Conservation (phyloP, 2,797 vertebrate species). For the Smutsia gigantea region DNA sequence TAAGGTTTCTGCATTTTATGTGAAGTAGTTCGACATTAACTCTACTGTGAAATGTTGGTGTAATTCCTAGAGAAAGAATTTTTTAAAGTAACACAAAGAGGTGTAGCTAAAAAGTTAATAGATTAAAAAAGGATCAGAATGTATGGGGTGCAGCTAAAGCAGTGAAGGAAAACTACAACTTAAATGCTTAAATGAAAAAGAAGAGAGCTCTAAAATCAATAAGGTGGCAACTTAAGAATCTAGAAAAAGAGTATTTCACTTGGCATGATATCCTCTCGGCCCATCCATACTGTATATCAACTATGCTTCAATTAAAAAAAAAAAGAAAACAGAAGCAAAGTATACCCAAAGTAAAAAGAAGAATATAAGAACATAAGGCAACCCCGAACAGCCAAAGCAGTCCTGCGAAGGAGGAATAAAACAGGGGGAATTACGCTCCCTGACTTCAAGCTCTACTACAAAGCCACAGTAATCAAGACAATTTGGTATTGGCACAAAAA, state of each 20-base stretch:
- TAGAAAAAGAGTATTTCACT: no score
- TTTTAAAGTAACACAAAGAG: neutral
- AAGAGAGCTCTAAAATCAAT: neutral
- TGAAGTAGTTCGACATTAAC: neutral
- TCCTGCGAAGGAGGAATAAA: no score
- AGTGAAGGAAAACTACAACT: neutral
- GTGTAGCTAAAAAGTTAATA: neutral
- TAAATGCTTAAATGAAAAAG: neutral
- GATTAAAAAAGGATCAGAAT: neutral
- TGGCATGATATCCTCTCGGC: no score
- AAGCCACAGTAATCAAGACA: no score
- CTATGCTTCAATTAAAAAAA: no score
- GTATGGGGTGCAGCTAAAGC: neutral
- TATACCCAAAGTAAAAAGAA: neutral
- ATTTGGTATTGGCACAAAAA: no score
- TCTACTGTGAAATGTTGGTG: conserved; percentile 9
- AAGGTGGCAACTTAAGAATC: conserved; percentile 3
- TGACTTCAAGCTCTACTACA: no score
- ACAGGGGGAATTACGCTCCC: no score
- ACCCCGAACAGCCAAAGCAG: no score
- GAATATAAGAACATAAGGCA: neutral
- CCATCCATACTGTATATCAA: no score
- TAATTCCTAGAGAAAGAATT: conserved; percentile 30
- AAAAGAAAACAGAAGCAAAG: neutral
- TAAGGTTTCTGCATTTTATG: neutral